Evolutionary conservation across 2,797 vertebrate genomes (phyloP).

Genomic region (Microctenopoma stevenorrisi): DNA sequence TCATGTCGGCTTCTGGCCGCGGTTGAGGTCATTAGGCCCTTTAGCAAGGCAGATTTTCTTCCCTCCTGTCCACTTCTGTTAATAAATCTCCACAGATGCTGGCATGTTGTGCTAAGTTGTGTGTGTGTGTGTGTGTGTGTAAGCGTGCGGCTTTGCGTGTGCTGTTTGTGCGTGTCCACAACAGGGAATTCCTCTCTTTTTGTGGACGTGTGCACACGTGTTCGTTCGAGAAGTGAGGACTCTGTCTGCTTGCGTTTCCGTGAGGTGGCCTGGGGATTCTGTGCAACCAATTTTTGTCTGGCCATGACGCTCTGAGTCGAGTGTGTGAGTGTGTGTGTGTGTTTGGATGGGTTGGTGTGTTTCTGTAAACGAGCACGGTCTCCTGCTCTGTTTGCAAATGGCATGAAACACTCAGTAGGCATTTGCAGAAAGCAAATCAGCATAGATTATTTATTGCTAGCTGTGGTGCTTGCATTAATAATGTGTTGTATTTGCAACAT

Average conservation of each 20-base stretch:
- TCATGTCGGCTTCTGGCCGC: slow-evolving; percentile 68
- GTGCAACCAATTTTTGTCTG: slow-evolving; percentile 38
- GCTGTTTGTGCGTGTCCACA: slow-evolving; percentile 15
- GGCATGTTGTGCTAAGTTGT: slow-evolving; percentile 44
- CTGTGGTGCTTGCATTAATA: slow-evolving; percentile 35
- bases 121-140: slow-evolving; percentile 9
- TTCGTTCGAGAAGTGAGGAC: slow-evolving; percentile 39
- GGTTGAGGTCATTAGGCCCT: slow-evolving; percentile 73
- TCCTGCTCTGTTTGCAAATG: slow-evolving; percentile 65
- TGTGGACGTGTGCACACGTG: neutral
- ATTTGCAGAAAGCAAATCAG: slow-evolving; percentile 45
- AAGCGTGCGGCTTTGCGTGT: slow-evolving; percentile 3
- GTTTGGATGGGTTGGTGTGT: slow-evolving; percentile 32
- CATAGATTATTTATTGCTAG: slow-evolving; percentile 57
- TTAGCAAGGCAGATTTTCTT: slow-evolving; percentile 72
- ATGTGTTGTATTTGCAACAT: slow-evolving; percentile 32
- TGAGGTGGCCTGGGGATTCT: slow-evolving; percentile 54
- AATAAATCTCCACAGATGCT: slow-evolving; percentile 48
- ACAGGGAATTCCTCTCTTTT: slow-evolving; percentile 60
- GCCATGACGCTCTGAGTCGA: neutral
- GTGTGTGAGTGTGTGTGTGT: too few species aligned
- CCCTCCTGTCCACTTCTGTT: slow-evolving; percentile 66
- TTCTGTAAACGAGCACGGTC: neutral
- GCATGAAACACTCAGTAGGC: slow-evolving; percentile 55
- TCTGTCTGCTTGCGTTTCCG: slow-evolving; percentile 63